Conservation (phyloP, 2,113 vertebrate genomes). For the Lycaon pictus region DNA sequence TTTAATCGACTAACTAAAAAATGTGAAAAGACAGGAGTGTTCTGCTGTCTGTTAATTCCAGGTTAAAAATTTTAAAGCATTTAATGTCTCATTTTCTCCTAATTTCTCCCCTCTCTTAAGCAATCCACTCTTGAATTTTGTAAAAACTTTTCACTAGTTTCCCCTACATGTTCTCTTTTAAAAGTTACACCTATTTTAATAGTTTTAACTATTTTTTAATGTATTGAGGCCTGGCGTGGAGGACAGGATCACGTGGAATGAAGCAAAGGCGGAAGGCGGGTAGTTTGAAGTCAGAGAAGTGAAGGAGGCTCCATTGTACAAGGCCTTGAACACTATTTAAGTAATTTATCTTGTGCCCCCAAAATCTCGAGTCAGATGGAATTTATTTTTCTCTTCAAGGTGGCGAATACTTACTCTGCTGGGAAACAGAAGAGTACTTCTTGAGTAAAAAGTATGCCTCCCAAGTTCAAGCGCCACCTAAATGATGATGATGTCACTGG, state of each 20-base stretch:
- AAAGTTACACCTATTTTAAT: not conserved
- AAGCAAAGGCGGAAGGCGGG: not conserved
- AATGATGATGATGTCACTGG: conserved; percentile 98
- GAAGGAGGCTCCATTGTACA: not conserved
- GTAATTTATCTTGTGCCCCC: not conserved
- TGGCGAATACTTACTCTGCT: conserved; percentile 42
- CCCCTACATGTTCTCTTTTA: not conserved
- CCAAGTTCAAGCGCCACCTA: conserved; percentile 98
- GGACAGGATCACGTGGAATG: not conserved
- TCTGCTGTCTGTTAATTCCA: not conserved
- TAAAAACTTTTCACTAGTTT: not conserved
- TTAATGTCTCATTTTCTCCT: not conserved
- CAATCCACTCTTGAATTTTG: not conserved
- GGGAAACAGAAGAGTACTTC: not conserved
- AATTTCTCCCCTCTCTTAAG: not conserved
- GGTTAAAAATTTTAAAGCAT: conserved; percentile 9
- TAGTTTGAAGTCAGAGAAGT: not conserved
- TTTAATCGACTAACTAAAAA: not conserved
- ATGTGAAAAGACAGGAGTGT: not conserved
- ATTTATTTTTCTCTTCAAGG: conserved; percentile 72
- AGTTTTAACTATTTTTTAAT: not conserved
- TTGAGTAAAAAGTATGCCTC: conserved; percentile 91
- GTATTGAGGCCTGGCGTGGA: not conserved
- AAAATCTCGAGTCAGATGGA: not conserved
- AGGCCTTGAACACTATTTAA: not conserved